Conservation (phyloP, 1,140 invertebrate species). For the Eufriesea mexicana region DNA sequence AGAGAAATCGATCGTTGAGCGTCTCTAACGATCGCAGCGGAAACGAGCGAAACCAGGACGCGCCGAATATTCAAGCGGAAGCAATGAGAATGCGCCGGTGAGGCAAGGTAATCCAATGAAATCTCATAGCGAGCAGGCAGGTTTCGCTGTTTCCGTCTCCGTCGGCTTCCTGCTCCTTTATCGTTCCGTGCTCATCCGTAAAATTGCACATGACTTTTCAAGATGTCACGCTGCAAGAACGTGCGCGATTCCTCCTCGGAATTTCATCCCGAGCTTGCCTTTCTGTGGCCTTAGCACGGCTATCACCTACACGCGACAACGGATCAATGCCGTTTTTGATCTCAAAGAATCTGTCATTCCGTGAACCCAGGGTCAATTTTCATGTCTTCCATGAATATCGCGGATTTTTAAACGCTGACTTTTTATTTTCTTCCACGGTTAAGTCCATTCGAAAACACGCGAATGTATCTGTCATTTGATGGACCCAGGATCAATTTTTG, state of each 20-base stretch:
- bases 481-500: no score
- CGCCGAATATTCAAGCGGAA: slow-evolving; percentile 18
- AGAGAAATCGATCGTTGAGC: not conserved
- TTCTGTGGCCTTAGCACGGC: slow-evolving; percentile 1
- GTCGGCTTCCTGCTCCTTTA: slow-evolving; percentile 34
- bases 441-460: no score
- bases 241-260: slow-evolving; percentile 35
- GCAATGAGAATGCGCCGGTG: not conserved
- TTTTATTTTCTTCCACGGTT: no score
- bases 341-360: no score
- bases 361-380: no score
- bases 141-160: slow-evolving; percentile 38
- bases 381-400: no score
- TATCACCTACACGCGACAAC: slow-evolving; percentile 24
- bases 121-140: slow-evolving; percentile 20
- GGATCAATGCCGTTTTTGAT: not conserved
- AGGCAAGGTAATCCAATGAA: slow-evolving; percentile 43
- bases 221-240: slow-evolving; percentile 48
- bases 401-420: no score
- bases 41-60: not conserved
- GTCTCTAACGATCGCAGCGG: slow-evolving; percentile 1
- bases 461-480: no score
- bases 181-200: slow-evolving; percentile 61
- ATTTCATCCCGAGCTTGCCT: slow-evolving; percentile 10
- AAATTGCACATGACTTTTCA: slow-evolving; percentile 63